Evolutionary conservation across 2,113 vertebrate genomes (phyloP).

Genomic region (Catharus fuscescens): DNA sequence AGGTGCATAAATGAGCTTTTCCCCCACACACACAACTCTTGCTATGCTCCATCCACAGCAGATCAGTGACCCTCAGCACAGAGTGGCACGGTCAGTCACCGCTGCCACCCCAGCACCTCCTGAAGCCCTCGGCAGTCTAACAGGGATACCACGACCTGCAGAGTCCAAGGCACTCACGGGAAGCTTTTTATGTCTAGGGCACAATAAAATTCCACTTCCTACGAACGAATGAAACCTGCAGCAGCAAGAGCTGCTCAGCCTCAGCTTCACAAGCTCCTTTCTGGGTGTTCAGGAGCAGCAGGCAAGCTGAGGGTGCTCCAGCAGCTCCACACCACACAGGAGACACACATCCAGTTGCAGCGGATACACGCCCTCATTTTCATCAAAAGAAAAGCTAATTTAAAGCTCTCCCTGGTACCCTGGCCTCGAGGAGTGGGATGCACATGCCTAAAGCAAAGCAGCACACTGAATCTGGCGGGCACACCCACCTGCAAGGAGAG

Average conservation of each 20-base stretch:
- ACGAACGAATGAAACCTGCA: background rate
- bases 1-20: background rate
- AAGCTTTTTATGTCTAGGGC: background rate
- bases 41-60: background rate
- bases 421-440: rapidly evolving
- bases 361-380: background rate
- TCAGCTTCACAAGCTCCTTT: background rate
- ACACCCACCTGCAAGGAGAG: rapidly evolving
- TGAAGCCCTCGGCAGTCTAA: background rate
- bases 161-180: background rate
- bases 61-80: background rate
- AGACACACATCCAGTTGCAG: background rate
- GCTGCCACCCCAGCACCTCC: background rate
- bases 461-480: background rate
- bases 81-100: background rate
- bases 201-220: background rate
- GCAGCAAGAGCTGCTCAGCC: background rate
- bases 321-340: background rate
- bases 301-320: background rate
- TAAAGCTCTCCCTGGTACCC: background rate
- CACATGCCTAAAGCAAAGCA: background rate
- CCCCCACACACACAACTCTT: rapidly evolving
- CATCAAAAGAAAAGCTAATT: background rate
- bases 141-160: background rate
- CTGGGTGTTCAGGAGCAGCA: background rate